phyloP scores from a whole-genome alignment of 2,888 invertebrate genomes.

The Pachydiplax longipennis region DNA sequence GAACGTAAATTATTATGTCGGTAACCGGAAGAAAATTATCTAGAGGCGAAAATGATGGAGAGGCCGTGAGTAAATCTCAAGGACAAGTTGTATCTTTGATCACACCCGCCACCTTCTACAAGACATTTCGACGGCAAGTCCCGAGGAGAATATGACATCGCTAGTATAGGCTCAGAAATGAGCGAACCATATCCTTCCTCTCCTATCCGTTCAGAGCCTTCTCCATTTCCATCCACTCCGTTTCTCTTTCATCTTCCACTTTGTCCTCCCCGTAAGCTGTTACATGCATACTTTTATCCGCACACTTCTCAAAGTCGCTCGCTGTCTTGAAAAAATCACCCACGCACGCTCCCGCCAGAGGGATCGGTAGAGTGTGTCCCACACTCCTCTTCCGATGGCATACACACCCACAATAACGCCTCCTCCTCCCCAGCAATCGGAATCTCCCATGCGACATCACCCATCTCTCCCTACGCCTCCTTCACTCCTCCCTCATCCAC shows the following conservation, averaged over 20 bases:
- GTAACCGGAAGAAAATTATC: no score
- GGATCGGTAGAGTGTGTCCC: background rate
- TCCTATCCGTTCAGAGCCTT: no score
- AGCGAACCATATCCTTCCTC: background rate
- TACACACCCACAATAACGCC: background rate
- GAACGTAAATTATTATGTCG: no score
- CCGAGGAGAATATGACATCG: background rate
- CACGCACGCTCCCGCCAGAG: background rate
- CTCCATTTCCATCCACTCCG: background rate
- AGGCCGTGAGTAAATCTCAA: no score
- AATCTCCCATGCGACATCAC: background rate
- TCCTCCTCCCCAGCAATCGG: background rate
- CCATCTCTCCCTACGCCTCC: constrained; percentile 40
- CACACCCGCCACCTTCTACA: background rate
- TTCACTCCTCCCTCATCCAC: constrained; percentile 45
- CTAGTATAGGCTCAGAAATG: background rate
- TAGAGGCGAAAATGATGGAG: no score
- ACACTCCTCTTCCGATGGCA: background rate
- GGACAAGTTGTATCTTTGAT: no score
- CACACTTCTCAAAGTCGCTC: background rate
- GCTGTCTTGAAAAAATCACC: background rate
- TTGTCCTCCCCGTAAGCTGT: background rate
- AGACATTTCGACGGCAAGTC: background rate
- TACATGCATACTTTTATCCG: background rate
- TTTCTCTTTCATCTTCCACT: background rate